Conservation (phyloP, 1,140 invertebrate species). For the Plodia interpunctella region DNA sequence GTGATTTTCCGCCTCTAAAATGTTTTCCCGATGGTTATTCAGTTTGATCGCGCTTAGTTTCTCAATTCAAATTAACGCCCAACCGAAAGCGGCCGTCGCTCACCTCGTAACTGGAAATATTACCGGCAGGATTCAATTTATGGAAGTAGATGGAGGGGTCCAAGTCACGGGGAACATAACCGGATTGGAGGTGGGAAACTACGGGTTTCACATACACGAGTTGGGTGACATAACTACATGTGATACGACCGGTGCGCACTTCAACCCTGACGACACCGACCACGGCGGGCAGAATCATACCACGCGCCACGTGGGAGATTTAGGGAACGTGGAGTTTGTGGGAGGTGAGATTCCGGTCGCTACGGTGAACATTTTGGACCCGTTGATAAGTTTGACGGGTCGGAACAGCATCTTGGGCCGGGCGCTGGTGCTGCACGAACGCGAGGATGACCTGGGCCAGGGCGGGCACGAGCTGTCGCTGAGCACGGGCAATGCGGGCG, state of each 20-base stretch:
- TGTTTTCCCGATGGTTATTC: slow-evolving; percentile 10
- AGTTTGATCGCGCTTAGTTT: slow-evolving; percentile 17
- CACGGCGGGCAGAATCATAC: slow-evolving; percentile 50
- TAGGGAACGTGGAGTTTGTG: slow-evolving; percentile 88
- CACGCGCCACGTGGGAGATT: slow-evolving; percentile 90
- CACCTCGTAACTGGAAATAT: slow-evolving; percentile 31
- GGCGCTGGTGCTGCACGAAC: slow-evolving; percentile 85
- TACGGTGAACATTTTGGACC: slow-evolving; percentile 81
- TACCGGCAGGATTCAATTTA: slow-evolving; percentile 70
- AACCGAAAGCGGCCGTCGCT: slow-evolving; percentile 39
- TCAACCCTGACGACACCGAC: slow-evolving; percentile 79
- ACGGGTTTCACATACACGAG: slow-evolving; percentile 92
- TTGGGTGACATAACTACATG: slow-evolving; percentile 86
- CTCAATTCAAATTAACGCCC: slow-evolving; percentile 14
- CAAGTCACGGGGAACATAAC: slow-evolving; percentile 80
- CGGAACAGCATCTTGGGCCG: slow-evolving; percentile 85
- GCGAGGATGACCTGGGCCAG: slow-evolving; percentile 86
- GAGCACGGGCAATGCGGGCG: slow-evolving; percentile 89
- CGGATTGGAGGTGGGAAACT: slow-evolving; percentile 79
- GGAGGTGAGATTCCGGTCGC: slow-evolving; percentile 72
- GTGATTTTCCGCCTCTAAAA: background rate
- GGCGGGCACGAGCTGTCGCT: slow-evolving; percentile 81
- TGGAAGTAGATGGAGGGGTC: slow-evolving; percentile 73
- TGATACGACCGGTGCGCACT: slow-evolving; percentile 81
- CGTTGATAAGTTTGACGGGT: slow-evolving; percentile 80